These are phyloP conservation scores for Thamnophis elegans DNA, from an alignment of 2,797 vertebrate species.

Conservation along the genomic window DNA sequence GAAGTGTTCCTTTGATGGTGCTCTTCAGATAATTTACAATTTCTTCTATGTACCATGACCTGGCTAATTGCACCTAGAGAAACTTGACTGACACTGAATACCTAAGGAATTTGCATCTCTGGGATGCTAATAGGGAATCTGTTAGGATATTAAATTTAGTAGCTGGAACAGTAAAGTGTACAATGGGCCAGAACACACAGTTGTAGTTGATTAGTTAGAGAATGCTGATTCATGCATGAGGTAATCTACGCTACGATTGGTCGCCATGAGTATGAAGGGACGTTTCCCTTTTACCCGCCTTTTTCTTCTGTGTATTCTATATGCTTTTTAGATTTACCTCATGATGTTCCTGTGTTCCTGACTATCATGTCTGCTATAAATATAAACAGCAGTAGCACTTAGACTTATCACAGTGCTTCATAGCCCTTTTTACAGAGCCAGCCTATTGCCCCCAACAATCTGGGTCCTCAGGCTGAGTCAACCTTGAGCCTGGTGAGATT, in stretches of 20 bases:
- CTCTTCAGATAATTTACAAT: constrained; percentile 53
- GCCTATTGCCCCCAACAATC: too few relatives aligned
- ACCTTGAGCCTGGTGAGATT: too few relatives aligned
- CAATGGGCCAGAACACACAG: neutral
- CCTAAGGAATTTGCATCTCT: neutral
- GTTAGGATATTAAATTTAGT: neutral
- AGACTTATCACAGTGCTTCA: too few relatives aligned
- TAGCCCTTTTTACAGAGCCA: too few relatives aligned
- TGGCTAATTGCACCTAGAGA: neutral
- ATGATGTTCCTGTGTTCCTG: too few relatives aligned
- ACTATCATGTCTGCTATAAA: too few relatives aligned
- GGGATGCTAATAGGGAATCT: neutral
- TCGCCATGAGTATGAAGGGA: too few relatives aligned
- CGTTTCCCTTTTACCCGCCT: too few relatives aligned
- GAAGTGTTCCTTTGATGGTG: constrained; percentile 47
- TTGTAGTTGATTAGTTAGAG: neutral
- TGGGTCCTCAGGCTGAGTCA: too few relatives aligned
- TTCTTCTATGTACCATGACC: constrained; percentile 1
- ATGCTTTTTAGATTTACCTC: too few relatives aligned
- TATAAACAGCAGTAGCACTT: too few relatives aligned
- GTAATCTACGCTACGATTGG: neutral
- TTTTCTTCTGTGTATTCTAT: too few relatives aligned
- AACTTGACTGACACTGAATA: neutral
- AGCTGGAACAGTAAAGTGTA: neutral
- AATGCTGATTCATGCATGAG: neutral